Evolutionary conservation across 2,888 invertebrate species (phyloP), one percentile per base, ranked within the genome.

Genomic region (Eupsilia transversa): DNA sequence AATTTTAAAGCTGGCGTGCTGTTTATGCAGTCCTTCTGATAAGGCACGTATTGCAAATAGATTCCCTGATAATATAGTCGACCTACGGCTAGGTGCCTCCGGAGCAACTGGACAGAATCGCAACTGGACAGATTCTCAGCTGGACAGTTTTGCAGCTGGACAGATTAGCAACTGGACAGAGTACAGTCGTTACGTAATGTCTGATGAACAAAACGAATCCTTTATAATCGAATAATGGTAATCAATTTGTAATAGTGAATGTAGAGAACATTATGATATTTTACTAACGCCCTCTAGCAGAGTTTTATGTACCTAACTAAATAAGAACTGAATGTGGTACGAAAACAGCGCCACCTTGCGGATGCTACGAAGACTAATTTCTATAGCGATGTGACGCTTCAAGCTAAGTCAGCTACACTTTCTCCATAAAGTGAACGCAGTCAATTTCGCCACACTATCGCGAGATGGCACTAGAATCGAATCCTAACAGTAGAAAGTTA

Each of bases 201-300:
- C 46, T 33, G 5, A 65, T 0, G 10, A 67, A 23, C 20, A 20
- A 30, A 30, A 59, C 2, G 3, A 33, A 33, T 65, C 43, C 43
- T 43, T 43, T 17, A 5, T 38, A 38, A 30, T 4, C 3, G 10
- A n/a, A 38, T 70, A 49, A 10, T 69, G 12, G 23, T 46, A n/a
- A n/a, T 27, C 4, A 30, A 38, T 17, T 69, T 69, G 3, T 14
- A 17, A 5, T 43, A 27, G 10, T 74, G 17, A 60, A 27, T 30
- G 6, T 60, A 12, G 0, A 69, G 35, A 54, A 54, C 0, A 33
- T 20, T 7, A 17, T 12, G 0, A 27, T 9, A 14, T 1, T 12
- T 14, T 20, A 52, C 17, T 43, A 43, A 1, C 74, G 80, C 74
- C 63, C 43, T 65, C 74, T 82, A 54, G 3, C 56, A 27, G 17